Evolutionary conservation across 2,113 vertebrate genomes (phyloP).

Genomic region (Gobio gobio): DNA sequence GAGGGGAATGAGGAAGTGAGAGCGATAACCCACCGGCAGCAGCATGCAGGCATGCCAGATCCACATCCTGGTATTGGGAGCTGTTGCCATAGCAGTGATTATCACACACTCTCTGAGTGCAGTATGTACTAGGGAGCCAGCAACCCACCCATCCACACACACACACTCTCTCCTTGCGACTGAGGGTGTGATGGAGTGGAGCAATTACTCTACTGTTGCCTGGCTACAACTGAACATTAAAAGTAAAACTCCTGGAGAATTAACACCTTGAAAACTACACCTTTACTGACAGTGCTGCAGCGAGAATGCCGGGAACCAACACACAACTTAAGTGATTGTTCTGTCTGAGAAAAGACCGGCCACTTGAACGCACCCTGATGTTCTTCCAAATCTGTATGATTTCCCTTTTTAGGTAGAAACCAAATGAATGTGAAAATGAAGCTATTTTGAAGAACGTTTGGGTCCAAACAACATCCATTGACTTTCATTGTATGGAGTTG

Average conservation of each 20-base stretch:
- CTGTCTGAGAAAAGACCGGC: background rate
- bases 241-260: slow-evolving; percentile 31
- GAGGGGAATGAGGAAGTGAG: slow-evolving; percentile 13
- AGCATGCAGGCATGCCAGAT: background rate
- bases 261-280: slow-evolving; percentile 27
- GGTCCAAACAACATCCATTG: background rate
- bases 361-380: background rate
- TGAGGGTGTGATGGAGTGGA: slow-evolving; percentile 30
- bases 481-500: background rate
- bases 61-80: slow-evolving; percentile 16
- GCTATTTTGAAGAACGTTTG: background rate
- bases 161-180: background rate
- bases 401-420: background rate
- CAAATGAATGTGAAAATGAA: background rate
- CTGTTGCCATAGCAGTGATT: slow-evolving; percentile 45
- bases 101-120: slow-evolving; percentile 26
- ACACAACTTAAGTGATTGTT: background rate
- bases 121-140: slow-evolving; percentile 36
- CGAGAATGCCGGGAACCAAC: background rate
- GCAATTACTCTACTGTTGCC: slow-evolving; percentile 35
- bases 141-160: slow-evolving; percentile 25
- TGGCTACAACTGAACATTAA: slow-evolving; percentile 33
- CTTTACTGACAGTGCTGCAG: background rate
- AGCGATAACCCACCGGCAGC: slow-evolving; percentile 14
- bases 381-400: background rate